Evolutionary conservation across 1,140 invertebrate species (phyloP), one percentile per base, ranked within the genome.

Genomic region (Drosophila repleta): DNA sequence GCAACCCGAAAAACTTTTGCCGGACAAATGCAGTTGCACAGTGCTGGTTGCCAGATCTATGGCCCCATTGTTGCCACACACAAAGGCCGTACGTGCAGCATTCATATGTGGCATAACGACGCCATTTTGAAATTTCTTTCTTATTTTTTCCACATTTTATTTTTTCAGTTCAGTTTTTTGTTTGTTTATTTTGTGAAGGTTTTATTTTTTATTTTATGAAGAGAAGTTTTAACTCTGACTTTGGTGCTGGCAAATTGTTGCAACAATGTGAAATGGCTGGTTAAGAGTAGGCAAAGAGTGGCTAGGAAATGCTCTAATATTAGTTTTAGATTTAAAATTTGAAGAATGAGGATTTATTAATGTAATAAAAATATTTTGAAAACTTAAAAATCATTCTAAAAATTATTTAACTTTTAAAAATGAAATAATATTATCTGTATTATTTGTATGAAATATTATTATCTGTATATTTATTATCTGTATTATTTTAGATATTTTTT

Each of bases 201-300:
- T 24, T 24, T 8, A 18, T 26, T 70, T 64, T 70, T 64, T 55
- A 56, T 35, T 35, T 64, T 55, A 56, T 35, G 11, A 35, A 57
- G 20, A 65, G 52, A 37, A 58, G 20, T 66, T 66, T 58, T 66
- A 45, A 26, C 62, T 18, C 39, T 49, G 64, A 39, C 29, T 66
- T 53, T 17, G 29, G 32, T 24, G 15, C 17, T 15, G 37, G 21
- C 11, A 20, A 58, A 41, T 46, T 46, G 5, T 21, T 18, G 4
- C 5, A 18, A 57, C 37, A 57, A 43, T 26, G 55, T 26, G 20
- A 41, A 56, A 10, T 2, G 21, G n/a, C 7, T 35, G 29, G 8
- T 11, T 4, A 15, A 10, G 4, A 13, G 4, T 13, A 8, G 21
- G 15, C 8, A 6, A 13, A 29, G 8, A 43, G 1, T 21, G 55